Evolutionary conservation across 2,797 vertebrate genomes (phyloP).

Genomic region (Masticophis lateralis): DNA sequence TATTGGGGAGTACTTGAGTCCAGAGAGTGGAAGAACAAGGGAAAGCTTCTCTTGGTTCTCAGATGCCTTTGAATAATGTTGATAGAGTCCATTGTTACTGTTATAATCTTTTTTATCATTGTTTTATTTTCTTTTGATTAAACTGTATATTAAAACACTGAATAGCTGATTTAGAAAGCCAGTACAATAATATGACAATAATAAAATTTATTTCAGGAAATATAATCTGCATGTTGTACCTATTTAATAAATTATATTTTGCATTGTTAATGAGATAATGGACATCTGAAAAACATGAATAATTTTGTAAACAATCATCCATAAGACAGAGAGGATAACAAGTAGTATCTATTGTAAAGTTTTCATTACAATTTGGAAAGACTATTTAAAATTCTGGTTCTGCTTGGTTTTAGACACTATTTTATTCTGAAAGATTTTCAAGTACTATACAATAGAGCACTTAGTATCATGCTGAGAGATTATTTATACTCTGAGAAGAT

Average conservation of each 20-base stretch:
- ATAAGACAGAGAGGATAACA: not conserved
- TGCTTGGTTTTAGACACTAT: not conserved
- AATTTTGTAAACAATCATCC: not conserved
- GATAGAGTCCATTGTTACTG: not conserved
- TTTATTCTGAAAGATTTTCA: not conserved
- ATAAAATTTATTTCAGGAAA: slow-evolving; percentile 36
- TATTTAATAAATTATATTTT: not conserved
- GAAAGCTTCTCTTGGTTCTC: not conserved
- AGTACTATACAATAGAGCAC: not conserved
- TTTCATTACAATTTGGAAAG: not conserved
- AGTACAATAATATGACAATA: slow-evolving; percentile 12
- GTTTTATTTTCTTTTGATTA: not conserved
- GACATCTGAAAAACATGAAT: not conserved
- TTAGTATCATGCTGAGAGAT: not conserved
- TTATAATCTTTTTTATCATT: slow-evolving; percentile 7
- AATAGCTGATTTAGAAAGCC: slow-evolving; percentile 4
- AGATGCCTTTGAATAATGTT: not conserved
- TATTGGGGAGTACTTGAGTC: not conserved
- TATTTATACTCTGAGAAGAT: slow-evolving; percentile 7
- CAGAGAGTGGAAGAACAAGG: not conserved
- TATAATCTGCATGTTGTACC: not conserved
- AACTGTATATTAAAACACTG: slow-evolving; percentile 8
- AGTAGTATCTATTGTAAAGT: not conserved
- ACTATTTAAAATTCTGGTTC: not conserved
- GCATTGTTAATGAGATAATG: slow-evolving; percentile 23